phyloP scores from a whole-genome alignment of 2,888 invertebrate genomes.

The Orthosia incerta region DNA sequence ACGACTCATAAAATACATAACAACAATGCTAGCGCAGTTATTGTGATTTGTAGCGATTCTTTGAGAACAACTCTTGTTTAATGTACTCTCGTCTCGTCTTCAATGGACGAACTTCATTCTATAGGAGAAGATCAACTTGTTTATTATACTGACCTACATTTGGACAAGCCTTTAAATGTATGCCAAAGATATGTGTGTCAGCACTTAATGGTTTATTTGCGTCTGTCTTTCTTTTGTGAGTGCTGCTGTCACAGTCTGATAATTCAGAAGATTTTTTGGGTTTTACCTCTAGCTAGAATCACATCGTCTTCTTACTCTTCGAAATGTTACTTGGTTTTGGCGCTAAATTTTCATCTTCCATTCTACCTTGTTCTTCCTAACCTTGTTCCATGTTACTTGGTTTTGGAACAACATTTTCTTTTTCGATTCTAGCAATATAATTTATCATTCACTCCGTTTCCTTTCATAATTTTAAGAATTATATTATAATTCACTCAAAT shows the following conservation, averaged over 20 bases:
- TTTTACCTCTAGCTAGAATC: background rate
- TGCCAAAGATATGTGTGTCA: conserved; percentile 44
- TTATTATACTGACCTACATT: conserved; percentile 48
- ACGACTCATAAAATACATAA: conserved; percentile 53
- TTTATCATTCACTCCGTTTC: no score
- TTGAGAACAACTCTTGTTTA: conserved; percentile 59
- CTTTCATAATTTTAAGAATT: no score
- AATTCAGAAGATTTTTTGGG: background rate
- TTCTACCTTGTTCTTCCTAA: background rate
- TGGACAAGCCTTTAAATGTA: conserved; percentile 41
- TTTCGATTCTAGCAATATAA: background rate
- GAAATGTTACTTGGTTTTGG: background rate
- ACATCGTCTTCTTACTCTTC: background rate
- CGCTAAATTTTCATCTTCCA: background rate
- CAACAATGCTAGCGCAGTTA: conserved; percentile 57
- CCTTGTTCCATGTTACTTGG: background rate
- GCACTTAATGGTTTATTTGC: conserved; percentile 27
- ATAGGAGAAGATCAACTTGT: conserved; percentile 34
- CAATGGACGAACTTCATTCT: conserved; percentile 48
- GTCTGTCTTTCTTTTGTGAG: background rate
- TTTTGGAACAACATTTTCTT: background rate
- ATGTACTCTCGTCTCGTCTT: conserved; percentile 50
- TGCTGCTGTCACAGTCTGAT: background rate
- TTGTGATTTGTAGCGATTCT: conserved; percentile 63
- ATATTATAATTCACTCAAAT: no score